Base-by-base conservation (phyloP, 2,888 invertebrate species). In the Galerucella calmariensis region DNA sequence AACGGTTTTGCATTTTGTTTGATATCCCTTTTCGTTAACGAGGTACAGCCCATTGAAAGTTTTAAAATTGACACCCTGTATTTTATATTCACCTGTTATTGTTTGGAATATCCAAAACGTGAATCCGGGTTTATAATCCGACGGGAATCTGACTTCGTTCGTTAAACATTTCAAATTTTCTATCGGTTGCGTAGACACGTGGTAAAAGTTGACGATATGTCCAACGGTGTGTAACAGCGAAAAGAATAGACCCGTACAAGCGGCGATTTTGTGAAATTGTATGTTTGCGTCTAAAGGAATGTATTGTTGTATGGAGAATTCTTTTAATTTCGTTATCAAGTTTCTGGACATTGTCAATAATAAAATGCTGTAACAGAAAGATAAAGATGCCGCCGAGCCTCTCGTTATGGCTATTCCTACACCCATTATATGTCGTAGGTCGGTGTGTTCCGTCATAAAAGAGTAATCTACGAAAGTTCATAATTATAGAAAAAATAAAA, bases 161-260 rank as follows among this genome's bases (percentile, higher is more conserved):
- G 98, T 98, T 8, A 98, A 90, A 84, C 98, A 98, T 48, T 94
- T 91, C 2, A 98, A 88, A 87, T 98, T 96, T 83, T 97, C 97
- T 1, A 97, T 90, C 0, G 97, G 97, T 84, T 98, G 98, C 0
- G 97, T 98, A 5, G 97, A 97, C 0, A 98, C 95, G 84, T 98
- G 98, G 86, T 98, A 98, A 88, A 98, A 98, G 88, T 98, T 98
- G 48, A 98, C 96, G 85, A 98, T 94, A 84, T 98, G 98, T 0
- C 98, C 98, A 2, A 97, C 93, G 0, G 97, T 95, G 85, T 98
- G 98, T 0, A 97, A 89, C 1, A 97, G 89, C 0, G 97, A 96
- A 88, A 98, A 98, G 88, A 98, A 96, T 0, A 97, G 88, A 0
- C 97, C 97, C 0, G 98, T 98, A 81, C 97, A 95, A 0, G 98